phyloP scores from a whole-genome alignment of 2,797 vertebrate genomes.

The Anniella stebbinsi region DNA sequence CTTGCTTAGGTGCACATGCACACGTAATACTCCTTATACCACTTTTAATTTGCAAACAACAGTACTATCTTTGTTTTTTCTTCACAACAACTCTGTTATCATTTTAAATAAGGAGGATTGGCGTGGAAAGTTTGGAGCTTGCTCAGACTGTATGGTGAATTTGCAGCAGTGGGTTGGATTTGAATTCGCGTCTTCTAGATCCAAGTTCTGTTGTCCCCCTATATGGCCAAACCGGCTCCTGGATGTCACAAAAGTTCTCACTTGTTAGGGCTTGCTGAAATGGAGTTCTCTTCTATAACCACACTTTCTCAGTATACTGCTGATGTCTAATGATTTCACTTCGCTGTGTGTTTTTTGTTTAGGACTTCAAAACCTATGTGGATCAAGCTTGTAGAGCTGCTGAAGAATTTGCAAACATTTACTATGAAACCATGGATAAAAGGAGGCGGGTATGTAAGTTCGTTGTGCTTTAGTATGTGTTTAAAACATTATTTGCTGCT shows the following conservation, averaged over 20 bases:
- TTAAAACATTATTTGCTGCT: background rate
- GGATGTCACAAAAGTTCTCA: background rate
- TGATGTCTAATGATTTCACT: background rate
- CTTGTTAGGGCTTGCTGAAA: background rate
- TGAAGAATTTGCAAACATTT: conserved; percentile 96
- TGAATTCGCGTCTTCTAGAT: background rate
- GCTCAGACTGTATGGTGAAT: background rate
- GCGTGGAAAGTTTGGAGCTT: background rate
- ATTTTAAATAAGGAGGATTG: too few species aligned
- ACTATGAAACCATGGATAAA: conserved; percentile 98
- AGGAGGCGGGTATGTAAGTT: conserved; percentile 87
- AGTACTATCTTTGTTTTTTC: too few species aligned
- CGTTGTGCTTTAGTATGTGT: background rate
- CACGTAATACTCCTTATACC: too few species aligned
- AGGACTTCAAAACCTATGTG: conserved; percentile 93
- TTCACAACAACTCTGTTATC: too few species aligned
- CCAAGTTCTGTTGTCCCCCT: background rate
- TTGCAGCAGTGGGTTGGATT: background rate
- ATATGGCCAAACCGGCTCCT: background rate
- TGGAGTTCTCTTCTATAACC: background rate
- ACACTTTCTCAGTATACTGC: background rate
- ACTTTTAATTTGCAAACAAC: too few species aligned
- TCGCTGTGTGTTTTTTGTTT: background rate
- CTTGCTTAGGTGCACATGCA: background rate
- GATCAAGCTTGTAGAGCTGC: conserved; percentile 96